Percentiles rank a stretch among this genome's conserved stretches.
phyloP scores from a whole-genome alignment of 2,888 invertebrate genomes.

The Bibio marci region DNA sequence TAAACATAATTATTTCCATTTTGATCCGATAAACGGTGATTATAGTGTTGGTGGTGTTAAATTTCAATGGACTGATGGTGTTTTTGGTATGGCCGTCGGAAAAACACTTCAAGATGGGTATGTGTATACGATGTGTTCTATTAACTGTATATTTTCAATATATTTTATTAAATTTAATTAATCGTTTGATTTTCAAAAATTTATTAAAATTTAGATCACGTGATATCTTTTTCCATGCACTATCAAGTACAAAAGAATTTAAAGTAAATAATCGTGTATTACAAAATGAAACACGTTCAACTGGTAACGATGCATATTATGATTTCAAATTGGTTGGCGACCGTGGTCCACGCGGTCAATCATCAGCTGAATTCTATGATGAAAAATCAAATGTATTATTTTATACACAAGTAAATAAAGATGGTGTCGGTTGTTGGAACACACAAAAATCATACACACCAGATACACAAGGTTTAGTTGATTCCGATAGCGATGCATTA shows the following conservation, averaged over 20 bases:
- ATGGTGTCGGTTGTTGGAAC: constrained; percentile 73
- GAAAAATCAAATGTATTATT: constrained; percentile 49
- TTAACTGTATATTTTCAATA: neutral
- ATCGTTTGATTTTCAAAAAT: no score
- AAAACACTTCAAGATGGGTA: constrained; percentile 38
- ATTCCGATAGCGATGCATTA: constrained; percentile 45
- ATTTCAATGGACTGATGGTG: constrained; percentile 76
- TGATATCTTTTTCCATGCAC: constrained; percentile 65
- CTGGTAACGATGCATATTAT: constrained; percentile 46
- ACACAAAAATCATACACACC: constrained; percentile 41
- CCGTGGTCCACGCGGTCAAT: constrained; percentile 52
- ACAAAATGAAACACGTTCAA: constrained; percentile 53
- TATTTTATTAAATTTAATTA: no score
- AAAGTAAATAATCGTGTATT: constrained; percentile 56
- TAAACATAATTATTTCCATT: constrained; percentile 67
- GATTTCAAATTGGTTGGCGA: constrained; percentile 55
- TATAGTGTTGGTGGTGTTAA: constrained; percentile 60
- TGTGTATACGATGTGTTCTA: constrained; percentile 7
- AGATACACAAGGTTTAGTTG: constrained; percentile 47
- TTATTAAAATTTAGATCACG: constrained; percentile 33
- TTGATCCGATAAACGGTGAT: constrained; percentile 61
- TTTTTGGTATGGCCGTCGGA: constrained; percentile 57
- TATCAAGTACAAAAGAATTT: constrained; percentile 66
- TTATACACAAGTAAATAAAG: constrained; percentile 59
- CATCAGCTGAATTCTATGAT: constrained; percentile 57